Base-by-base conservation (phyloP, 1,140 invertebrate species). In the Sesamia nonagrioides region DNA sequence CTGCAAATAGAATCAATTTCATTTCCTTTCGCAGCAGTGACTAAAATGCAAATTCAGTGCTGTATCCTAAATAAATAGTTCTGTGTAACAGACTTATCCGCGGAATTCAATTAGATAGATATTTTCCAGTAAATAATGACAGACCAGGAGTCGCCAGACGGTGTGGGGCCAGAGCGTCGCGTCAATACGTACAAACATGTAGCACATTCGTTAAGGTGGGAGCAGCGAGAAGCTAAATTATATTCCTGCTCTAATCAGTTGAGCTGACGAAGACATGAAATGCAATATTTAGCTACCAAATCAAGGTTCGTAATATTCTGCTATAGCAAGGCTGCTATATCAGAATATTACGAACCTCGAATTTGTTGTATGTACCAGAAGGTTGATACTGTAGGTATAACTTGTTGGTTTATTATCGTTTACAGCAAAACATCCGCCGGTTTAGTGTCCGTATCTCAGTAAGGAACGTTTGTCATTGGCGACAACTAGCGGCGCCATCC, bases 381-480 rank as follows among this genome's bases (percentile, higher is more conserved):
- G 8, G 35, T 9, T 9, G 60, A 4, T 27, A 7, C 4, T 18
- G 35, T n/a, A 40, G 60, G n/a, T n/a, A 35, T 37, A 9, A 54
- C 54, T 21, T 60, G 45, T 61, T 42, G 8, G 17, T 74, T 60
- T 13, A 74, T 45, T 18, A 2, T 61, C 37, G 71, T 3, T 35
- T 60, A 33, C 9, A 63, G 58, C 58, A 6, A 9, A 50, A 18
- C n/a, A 75, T 61, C 75, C 60, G 73, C 56, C 68, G 61, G 72
- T 78, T 78, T 75, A 35, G 50, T 15, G 58, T 40, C 42, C 52
- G 17, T 52, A 42, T 71, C 56, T 50, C 15, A 66, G 72, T 18
- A 13, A 74, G 61, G 72, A 73, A 58, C 83, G 79, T 83, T 80
- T 80, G 74, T 83, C 71, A 81, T 58, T 77, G 54, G 56, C 37